phyloP scores from a whole-genome alignment of 1,140 invertebrate species.

The Drosophila seguyi region DNA sequence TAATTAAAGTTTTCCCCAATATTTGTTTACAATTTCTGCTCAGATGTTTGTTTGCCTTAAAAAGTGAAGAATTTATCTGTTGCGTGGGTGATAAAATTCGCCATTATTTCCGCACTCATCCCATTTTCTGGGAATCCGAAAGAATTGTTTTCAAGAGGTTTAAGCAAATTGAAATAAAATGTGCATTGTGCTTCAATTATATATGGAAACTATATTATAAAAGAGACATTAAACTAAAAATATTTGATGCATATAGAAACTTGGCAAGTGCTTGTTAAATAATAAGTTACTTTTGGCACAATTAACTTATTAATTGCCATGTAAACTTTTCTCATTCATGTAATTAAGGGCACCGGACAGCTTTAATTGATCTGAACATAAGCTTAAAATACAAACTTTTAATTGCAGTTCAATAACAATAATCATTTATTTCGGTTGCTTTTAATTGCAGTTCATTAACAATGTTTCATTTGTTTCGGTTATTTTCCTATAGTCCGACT shows the following conservation, averaged over 20 bases:
- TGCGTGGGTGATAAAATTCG: constrained; percentile 8
- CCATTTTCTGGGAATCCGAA: constrained; percentile 3
- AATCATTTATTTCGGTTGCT: constrained; percentile 12
- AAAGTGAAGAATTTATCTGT: neutral
- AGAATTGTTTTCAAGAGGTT: constrained; percentile 22
- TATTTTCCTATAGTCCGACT: constrained; percentile 2
- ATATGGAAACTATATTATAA: constrained; percentile 7
- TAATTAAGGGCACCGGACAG: constrained; percentile 2
- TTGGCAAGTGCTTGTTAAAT: neutral
- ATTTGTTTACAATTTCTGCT: constrained; percentile 30
- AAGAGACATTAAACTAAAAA: constrained; percentile 14
- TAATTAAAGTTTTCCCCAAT: constrained; percentile 22
- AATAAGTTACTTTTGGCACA: neutral
- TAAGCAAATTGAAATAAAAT: constrained; percentile 2
- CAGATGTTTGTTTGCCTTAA: constrained; percentile 20
- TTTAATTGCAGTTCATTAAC: constrained; percentile 22
- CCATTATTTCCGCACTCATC: neutral
- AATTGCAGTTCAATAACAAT: constrained; percentile 24
- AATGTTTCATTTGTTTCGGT: constrained; percentile 7
- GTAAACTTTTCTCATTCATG: constrained; percentile 3
- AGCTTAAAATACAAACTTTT: constrained; percentile 1
- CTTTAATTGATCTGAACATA: constrained; percentile 1
- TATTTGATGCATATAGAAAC: neutral
- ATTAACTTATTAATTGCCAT: neutral
- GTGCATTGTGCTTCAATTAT: constrained; percentile 23